phyloP scores from a whole-genome alignment of 2,888 invertebrate species.

The Aspidiotus destructor region DNA sequence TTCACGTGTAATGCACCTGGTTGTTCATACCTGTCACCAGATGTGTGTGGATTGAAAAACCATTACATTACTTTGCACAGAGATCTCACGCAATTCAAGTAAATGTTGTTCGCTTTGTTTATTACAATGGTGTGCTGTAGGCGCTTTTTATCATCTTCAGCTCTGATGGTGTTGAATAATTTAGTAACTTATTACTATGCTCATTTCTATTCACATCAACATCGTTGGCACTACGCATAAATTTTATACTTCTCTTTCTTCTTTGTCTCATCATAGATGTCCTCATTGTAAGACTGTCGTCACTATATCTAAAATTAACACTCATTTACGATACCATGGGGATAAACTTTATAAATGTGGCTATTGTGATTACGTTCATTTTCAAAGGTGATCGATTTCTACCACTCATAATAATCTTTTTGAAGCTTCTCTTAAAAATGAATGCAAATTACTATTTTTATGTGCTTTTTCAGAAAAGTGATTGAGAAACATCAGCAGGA shows the following conservation, averaged over 20 bases:
- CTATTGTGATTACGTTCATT: constrained; percentile 57
- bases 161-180: not conserved
- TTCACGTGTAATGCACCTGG: constrained; percentile 59
- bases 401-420: not conserved
- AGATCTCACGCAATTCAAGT: constrained; percentile 47
- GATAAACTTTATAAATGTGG: constrained; percentile 61
- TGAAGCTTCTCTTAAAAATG: not conserved
- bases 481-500: constrained; percentile 22
- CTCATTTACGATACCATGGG: constrained; percentile 69
- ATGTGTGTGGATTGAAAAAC: constrained; percentile 23
- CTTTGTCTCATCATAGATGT: constrained; percentile 44
- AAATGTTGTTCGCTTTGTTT: not conserved
- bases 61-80: constrained; percentile 49
- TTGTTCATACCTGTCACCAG: constrained; percentile 23
- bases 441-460: not conserved
- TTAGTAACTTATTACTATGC: too few relatives aligned
- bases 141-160: not conserved
- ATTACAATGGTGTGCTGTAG: too few relatives aligned
- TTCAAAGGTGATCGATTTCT: constrained; percentile 15
- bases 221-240: too few relatives aligned
- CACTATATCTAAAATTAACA: constrained; percentile 51
- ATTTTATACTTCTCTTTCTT: too few relatives aligned
- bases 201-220: too few relatives aligned
- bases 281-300: constrained; percentile 57
- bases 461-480: constrained; percentile 1